Conservation (phyloP, 2,888 invertebrate genomes). For the Epistrophe grossulariae region DNA sequence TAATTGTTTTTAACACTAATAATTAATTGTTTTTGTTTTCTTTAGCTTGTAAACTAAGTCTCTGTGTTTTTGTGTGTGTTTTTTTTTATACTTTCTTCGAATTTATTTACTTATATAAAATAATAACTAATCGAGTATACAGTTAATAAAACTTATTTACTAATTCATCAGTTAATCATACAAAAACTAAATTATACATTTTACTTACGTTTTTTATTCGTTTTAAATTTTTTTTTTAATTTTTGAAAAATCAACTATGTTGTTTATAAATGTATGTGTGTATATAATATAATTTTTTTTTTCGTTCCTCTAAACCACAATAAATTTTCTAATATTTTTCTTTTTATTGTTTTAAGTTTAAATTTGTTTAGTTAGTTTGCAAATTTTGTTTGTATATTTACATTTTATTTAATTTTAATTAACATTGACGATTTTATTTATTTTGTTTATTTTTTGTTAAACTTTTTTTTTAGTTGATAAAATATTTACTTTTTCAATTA, state of each 20-base stretch:
- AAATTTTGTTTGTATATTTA: conserved; percentile 46
- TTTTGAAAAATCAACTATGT: conserved; percentile 60
- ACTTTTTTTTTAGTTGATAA: conserved; percentile 57
- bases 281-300: conserved; percentile 51
- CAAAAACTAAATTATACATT: conserved; percentile 73
- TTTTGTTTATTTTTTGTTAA: conserved; percentile 24
- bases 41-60: conserved; percentile 68
- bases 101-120: conserved; percentile 48
- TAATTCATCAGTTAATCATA: conserved; percentile 73
- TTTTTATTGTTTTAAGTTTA: conserved; percentile 47
- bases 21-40: conserved; percentile 39
- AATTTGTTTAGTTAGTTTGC: conserved; percentile 53
- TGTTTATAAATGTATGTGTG: conserved; percentile 52
- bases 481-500: conserved; percentile 54
- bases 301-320: conserved; percentile 69
- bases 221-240: conserved; percentile 24
- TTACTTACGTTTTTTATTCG: conserved; percentile 43
- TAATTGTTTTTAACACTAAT: conserved; percentile 23
- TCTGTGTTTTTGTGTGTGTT: conserved; percentile 44
- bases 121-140: conserved; percentile 70
- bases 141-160: conserved; percentile 69
- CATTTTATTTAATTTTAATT: conserved; percentile 44
- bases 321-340: conserved; percentile 53
- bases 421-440: conserved; percentile 54
- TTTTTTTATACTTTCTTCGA: conserved; percentile 34